phyloP scores from a whole-genome alignment of 64 coral and sea anemone genomes.

The Cladopsammia gracilis region DNA sequence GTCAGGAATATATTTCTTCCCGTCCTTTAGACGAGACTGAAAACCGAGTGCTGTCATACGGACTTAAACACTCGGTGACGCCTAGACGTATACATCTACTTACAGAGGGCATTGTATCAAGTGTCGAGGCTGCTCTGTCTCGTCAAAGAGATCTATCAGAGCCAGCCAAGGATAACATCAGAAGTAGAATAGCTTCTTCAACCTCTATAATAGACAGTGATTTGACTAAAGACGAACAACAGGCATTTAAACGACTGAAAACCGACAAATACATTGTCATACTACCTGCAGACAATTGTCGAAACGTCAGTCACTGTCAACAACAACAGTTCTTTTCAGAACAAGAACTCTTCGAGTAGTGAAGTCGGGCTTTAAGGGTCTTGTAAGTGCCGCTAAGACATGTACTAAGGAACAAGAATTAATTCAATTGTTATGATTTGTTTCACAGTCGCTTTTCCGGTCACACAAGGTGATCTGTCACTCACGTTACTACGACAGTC shows the following conservation, averaged over 20 bases:
- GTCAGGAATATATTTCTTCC: too few relatives aligned
- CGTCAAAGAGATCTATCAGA: constrained; percentile 28
- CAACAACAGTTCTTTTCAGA: too few relatives aligned
- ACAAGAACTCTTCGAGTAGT: too few relatives aligned
- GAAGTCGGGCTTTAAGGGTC: too few relatives aligned
- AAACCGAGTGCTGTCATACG: constrained; percentile 47
- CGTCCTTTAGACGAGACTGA: constrained; percentile 64
- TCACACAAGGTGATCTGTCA: too few relatives aligned
- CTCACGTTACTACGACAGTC: too few relatives aligned
- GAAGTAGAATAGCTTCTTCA: constrained; percentile 77
- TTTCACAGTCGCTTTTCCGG: too few relatives aligned
- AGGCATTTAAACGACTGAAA: constrained; percentile 41
- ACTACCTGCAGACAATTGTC: constrained; percentile 57
- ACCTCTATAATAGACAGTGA: constrained; percentile 40
- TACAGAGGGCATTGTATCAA: constrained; percentile 58
- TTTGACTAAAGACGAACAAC: constrained; percentile 66
- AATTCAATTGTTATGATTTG: too few relatives aligned
- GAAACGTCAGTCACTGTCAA: too few relatives aligned
- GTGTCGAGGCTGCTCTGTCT: constrained; percentile 53
- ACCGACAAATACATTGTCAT: constrained; percentile 26
- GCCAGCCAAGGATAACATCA: constrained; percentile 47
- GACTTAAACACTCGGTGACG: constrained; percentile 69
- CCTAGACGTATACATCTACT: constrained; percentile 45
- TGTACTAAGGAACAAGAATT: too few relatives aligned
- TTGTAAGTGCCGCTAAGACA: too few relatives aligned